Conservation (phyloP, 2,888 invertebrate genomes). For the Eurytoma adleriae region DNA sequence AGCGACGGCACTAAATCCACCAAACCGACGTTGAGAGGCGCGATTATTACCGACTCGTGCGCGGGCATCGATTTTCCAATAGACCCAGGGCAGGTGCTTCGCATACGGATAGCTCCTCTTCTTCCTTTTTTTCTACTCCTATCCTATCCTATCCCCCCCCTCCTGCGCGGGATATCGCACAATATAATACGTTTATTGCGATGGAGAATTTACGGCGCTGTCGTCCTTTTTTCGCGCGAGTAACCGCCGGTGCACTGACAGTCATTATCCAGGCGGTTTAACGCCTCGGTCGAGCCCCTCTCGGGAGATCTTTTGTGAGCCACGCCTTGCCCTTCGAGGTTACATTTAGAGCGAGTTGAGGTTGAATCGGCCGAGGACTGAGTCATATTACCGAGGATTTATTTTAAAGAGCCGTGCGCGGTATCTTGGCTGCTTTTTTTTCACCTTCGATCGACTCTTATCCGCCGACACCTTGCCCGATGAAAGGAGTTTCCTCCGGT, state of each 20-base stretch:
- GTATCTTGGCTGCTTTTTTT: no score
- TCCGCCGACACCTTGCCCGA: no score
- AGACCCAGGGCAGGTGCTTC: constrained; percentile 58
- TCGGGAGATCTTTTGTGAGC: no score
- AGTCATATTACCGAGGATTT: no score
- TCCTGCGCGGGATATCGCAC: neutral
- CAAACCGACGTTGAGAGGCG: constrained; percentile 10
- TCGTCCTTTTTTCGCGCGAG: neutral
- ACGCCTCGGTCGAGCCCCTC: no score
- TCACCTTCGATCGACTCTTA: no score
- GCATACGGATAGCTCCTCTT: constrained; percentile 30
- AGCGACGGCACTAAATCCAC: constrained; percentile 34
- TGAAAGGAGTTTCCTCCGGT: no score
- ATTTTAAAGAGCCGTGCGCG: no score
- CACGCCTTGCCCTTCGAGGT: no score
- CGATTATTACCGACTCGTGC: constrained; percentile 27
- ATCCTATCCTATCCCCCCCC: constrained; percentile 38
- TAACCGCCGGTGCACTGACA: neutral
- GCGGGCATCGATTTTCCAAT: constrained; percentile 24
- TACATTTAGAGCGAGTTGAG: no score
- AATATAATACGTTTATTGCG: neutral
- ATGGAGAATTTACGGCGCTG: neutral
- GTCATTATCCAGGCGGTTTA: no score
- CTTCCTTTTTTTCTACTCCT: constrained; percentile 30
- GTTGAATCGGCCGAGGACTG: no score